phyloP scores from a whole-genome alignment of 2,113 vertebrate genomes.

The Shinisaurus crocodilurus region DNA sequence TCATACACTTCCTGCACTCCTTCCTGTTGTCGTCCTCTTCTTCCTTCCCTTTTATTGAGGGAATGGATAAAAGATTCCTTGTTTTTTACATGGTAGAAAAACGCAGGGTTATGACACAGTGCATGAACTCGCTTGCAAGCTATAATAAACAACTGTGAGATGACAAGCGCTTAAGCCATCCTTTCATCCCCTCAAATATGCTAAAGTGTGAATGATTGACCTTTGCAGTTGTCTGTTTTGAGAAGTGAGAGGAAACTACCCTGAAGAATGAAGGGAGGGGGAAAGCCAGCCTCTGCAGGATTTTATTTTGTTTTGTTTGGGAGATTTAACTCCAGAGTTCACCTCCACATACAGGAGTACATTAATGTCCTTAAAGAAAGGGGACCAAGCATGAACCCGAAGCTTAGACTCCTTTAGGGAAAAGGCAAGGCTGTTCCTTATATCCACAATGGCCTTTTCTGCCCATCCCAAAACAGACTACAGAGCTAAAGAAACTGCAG shows the following conservation, averaged over 20 bases:
- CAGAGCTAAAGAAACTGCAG: not conserved
- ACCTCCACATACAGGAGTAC: not conserved
- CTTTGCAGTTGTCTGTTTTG: slow-evolving; percentile 6
- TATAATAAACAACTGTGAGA: not conserved
- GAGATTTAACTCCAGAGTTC: not conserved
- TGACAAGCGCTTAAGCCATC: not conserved
- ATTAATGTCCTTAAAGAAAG: not conserved
- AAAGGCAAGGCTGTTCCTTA: not conserved
- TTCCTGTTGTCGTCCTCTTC: not conserved
- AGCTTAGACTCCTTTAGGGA: not conserved
- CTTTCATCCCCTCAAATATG: not conserved
- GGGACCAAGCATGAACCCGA: not conserved
- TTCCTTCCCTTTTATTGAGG: not conserved
- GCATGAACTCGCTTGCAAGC: not conserved
- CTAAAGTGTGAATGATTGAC: not conserved
- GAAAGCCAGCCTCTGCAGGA: not conserved
- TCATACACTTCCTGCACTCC: not conserved
- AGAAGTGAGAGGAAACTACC: not conserved
- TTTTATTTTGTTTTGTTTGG: not conserved
- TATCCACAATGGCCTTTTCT: not conserved
- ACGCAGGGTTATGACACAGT: not conserved
- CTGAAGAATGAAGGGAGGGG: not conserved
- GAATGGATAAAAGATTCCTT: not conserved
- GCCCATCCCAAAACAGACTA: not conserved
- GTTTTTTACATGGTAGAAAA: not conserved